These are phyloP conservation scores for Heteromormyrus szaboi DNA, from an alignment of 2,797 vertebrate genomes.

Conservation along the genomic window DNA sequence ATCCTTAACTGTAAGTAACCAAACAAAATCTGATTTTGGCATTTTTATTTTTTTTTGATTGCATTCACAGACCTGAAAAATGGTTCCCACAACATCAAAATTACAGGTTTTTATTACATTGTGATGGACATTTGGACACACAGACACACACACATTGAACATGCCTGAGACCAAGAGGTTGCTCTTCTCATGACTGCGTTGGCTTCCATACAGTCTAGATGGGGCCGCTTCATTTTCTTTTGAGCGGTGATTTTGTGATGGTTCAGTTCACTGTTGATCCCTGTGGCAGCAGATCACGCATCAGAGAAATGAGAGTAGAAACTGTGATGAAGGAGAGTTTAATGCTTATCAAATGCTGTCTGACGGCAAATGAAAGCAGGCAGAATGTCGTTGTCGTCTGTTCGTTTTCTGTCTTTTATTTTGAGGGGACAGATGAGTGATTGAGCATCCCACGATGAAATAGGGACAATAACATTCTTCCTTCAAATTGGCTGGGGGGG, in stretches of 20 bases:
- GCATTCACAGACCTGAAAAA: neutral
- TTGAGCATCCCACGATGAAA: constrained; percentile 23
- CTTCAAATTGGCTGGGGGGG: constrained; percentile 18
- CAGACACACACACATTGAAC: neutral
- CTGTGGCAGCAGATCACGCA: neutral
- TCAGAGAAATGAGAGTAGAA: constrained; percentile 15
- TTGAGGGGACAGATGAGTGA: constrained; percentile 28
- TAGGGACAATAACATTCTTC: constrained; percentile 15
- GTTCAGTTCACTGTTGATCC: constrained; percentile 12
- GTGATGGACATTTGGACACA: neutral
- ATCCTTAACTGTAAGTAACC: neutral
- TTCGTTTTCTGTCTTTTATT: constrained; percentile 29
- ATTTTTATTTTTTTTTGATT: neutral
- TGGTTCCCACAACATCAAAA: neutral
- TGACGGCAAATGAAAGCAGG: neutral
- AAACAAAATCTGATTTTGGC: neutral
- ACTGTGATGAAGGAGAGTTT: constrained; percentile 6
- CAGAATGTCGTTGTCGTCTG: neutral
- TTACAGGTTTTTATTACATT: neutral
- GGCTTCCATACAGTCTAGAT: neutral
- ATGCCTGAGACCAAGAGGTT: neutral
- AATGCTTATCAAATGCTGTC: constrained; percentile 3
- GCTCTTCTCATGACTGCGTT: neutral
- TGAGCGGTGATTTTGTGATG: neutral
- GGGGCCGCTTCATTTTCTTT: constrained; percentile 4